Evolutionary conservation across 2,113 vertebrate species (phyloP).

Genomic region (Sclerurus mexicanus): DNA sequence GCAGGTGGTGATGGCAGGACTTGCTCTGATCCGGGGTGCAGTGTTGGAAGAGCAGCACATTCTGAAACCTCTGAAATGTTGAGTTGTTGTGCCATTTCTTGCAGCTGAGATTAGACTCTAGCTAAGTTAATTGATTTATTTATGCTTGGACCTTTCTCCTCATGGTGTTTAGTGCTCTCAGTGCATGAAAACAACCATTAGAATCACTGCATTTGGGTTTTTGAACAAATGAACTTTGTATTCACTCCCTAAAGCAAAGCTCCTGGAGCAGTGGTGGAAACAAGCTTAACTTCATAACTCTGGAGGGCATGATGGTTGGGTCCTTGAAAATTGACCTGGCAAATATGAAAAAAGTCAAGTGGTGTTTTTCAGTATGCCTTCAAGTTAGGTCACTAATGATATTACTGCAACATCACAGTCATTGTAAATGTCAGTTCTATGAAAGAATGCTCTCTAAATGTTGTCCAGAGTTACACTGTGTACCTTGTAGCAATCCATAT

Average conservation of each 20-base stretch:
- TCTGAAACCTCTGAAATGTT: not conserved
- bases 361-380: not conserved
- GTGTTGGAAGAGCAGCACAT: not conserved
- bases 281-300: not conserved
- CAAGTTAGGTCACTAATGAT: not conserved
- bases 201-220: not conserved
- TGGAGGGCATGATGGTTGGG: not conserved
- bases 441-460: not conserved
- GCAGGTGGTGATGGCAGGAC: not conserved
- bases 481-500: not conserved
- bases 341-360: not conserved
- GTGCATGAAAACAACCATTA: not conserved
- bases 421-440: not conserved
- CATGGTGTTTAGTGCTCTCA: not conserved
- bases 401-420: not conserved
- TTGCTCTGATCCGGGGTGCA: not conserved
- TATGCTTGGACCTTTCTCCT: not conserved
- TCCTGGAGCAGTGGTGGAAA: not conserved
- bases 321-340: not conserved
- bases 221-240: not conserved
- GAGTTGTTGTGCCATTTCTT: not conserved
- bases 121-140: not conserved
- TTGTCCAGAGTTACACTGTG: fast-evolving
- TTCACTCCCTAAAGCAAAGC: not conserved
- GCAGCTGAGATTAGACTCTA: not conserved